Evolutionary conservation across 2,113 vertebrate species (phyloP), one percentile per base, ranked within the genome.

Genomic region (Gasterosteus aculeatus): DNA sequence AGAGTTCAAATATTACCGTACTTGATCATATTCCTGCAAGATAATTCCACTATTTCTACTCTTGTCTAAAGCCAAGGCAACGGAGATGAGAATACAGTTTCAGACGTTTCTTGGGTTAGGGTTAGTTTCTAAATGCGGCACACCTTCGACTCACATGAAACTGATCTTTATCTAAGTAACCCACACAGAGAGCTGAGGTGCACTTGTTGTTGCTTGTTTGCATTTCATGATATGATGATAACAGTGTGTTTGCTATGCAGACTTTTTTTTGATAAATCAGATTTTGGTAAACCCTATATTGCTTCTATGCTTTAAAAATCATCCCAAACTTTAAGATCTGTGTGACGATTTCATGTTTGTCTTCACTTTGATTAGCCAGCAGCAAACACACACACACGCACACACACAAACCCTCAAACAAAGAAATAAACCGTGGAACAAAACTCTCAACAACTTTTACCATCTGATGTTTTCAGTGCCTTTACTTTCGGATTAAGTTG

Each of bases 121-220:
- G n/a, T n/a, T n/a, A n/a, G 75, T 53, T 61, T 80, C 26, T 26
- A 58, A 75, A 66, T 2, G 31, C 31, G 84, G 14, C 72, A 75
- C 79, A 83, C 83, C 85, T 46, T 44, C 78, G 77, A 22, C 11
- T 10, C 60, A 85, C 79, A 80, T 10, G 35, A 56, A 63, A 46
- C 62, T 22, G 18, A 83, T 59, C 70, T 73, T 82, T 84, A 90
- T 90, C 87, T 58, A 26, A 72, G 53, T 0, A 54, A 22, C 51
- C 0, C 15, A 57, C 59, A 83, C 26, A 66, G 29, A 68, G 33
- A 42, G 49, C 59, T 67, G 57, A 33, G 9, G 46, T 56, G 44
- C 22, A 26, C 39, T 54, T 42, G 66, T 16, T 65, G 31, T 83
- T 72, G 74, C 62, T 72, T 77, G 66, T 86, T 64, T 88, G 59